These are phyloP conservation scores for Eupithecia subfuscata DNA, from an alignment of 2,888 invertebrate species.

Conservation along the genomic window DNA sequence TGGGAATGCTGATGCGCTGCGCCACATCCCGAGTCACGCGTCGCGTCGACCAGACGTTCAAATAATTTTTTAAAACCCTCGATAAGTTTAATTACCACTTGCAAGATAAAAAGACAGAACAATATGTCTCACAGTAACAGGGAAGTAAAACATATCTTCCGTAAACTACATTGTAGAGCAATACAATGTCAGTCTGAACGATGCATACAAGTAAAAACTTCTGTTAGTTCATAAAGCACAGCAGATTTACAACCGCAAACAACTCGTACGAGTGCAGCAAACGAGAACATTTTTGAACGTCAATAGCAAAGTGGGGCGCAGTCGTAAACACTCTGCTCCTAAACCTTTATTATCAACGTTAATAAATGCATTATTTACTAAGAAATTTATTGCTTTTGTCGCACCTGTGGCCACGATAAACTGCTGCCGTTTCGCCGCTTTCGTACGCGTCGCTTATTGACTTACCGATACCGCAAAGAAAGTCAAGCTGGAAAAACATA, in stretches of 20 bases:
- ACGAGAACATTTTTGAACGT: conserved; percentile 48
- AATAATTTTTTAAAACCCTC: no score
- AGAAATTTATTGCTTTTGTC: conserved; percentile 67
- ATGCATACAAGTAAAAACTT: conserved; percentile 19
- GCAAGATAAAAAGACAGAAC: background rate
- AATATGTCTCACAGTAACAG: background rate
- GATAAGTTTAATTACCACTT: background rate
- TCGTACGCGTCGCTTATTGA: conserved; percentile 29
- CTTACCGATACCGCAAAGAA: conserved; percentile 9
- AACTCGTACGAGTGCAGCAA: conserved; percentile 33
- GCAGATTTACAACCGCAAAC: conserved; percentile 26
- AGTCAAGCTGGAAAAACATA: background rate
- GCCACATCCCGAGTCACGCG: no score
- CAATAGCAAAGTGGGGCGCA: conserved; percentile 47
- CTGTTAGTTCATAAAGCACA: conserved; percentile 27
- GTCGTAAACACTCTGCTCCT: conserved; percentile 48
- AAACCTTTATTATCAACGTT: conserved; percentile 65
- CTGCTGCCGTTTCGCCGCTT: conserved; percentile 57
- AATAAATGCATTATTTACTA: conserved; percentile 79
- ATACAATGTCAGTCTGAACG: conserved; percentile 15
- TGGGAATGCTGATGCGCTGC: no score
- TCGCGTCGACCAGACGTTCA: no score
- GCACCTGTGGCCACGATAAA: conserved; percentile 71
- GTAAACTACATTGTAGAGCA: conserved; percentile 4
- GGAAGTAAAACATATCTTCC: background rate